Evolutionary conservation across 1,140 invertebrate genomes (phyloP).

Genomic region (Aphis gossypii): DNA sequence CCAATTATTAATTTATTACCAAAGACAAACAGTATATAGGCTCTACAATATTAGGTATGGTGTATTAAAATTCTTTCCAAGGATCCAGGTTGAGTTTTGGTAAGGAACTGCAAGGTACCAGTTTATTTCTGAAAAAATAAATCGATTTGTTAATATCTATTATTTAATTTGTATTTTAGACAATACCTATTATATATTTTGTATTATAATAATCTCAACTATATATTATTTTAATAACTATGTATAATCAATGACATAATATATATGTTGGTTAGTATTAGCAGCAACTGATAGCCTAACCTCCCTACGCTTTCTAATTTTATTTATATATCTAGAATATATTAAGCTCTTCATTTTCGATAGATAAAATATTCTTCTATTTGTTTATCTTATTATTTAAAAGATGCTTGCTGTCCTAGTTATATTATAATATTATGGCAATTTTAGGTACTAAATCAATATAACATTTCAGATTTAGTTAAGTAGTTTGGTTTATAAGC

Average conservation of each 20-base stretch:
- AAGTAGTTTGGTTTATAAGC: too few species aligned
- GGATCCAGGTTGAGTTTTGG: not conserved
- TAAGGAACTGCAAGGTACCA: not conserved
- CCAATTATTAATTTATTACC: not conserved
- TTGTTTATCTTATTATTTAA: not conserved
- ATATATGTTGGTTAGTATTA: not conserved
- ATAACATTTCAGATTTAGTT: too few species aligned
- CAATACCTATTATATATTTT: not conserved
- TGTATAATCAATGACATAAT: not conserved
- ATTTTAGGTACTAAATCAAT: not conserved
- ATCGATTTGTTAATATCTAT: not conserved
- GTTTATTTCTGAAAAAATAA: not conserved
- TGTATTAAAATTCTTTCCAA: not conserved
- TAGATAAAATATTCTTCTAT: too few species aligned
- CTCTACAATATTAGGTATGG: not conserved
- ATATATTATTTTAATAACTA: not conserved
- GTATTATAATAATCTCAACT: not conserved
- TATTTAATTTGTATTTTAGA: not conserved
- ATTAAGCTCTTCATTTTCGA: not conserved
- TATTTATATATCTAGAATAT: not conserved
- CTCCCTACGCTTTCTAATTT: not conserved
- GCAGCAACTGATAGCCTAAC: not conserved
- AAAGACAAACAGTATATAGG: not conserved
- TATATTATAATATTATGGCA: not conserved
- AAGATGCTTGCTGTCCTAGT: not conserved